These are phyloP conservation scores for Bos taurus DNA, from an alignment of 2,113 vertebrate genomes.

Conservation along the genomic window DNA sequence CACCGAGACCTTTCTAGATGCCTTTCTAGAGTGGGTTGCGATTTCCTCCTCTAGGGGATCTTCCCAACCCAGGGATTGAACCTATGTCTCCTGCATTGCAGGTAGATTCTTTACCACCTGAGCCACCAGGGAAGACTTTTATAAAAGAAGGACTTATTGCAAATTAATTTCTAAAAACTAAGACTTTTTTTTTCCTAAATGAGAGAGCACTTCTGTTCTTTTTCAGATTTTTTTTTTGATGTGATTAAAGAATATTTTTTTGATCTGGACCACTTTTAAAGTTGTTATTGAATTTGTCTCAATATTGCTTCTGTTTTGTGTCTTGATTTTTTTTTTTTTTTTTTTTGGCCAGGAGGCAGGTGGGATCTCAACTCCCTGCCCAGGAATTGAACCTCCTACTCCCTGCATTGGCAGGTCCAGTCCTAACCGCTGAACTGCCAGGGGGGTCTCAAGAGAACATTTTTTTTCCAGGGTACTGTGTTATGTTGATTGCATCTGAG, in stretches of 20 bases:
- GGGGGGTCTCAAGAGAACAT: not conserved
- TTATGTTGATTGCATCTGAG: not conserved
- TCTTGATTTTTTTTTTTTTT: not conserved
- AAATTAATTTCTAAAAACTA: not conserved
- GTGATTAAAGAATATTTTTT: not conserved
- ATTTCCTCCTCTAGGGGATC: not conserved
- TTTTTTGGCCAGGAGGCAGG: not conserved
- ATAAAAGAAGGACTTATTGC: not conserved
- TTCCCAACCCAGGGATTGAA: not conserved
- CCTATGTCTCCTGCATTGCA: rapidly evolving
- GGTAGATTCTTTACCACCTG: not conserved
- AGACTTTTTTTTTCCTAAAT: not conserved
- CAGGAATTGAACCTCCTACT: not conserved
- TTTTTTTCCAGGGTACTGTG: not conserved
- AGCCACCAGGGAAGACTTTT: not conserved
- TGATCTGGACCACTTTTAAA: not conserved
- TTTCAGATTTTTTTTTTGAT: not conserved
- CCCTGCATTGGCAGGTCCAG: rapidly evolving
- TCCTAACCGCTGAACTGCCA: rapidly evolving
- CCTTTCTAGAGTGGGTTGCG: not conserved
- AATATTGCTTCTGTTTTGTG: not conserved
- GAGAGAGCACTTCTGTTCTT: not conserved
- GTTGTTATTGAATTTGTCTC: not conserved
- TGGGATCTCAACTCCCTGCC: not conserved
- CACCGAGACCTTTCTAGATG: rapidly evolving